Evolutionary conservation across 2,113 vertebrate species (phyloP).

Genomic region (Mormoops blainvillei): DNA sequence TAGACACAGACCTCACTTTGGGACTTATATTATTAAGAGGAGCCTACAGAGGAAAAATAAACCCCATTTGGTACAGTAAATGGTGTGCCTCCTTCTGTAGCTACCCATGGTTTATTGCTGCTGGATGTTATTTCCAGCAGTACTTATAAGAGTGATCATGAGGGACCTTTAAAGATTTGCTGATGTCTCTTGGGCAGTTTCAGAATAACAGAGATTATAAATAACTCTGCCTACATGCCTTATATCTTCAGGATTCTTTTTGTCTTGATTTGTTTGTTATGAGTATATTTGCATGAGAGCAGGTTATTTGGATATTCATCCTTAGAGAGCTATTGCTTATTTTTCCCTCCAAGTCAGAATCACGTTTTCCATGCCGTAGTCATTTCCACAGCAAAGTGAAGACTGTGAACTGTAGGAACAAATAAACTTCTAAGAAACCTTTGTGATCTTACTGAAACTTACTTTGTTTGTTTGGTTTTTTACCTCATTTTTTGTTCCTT

Average conservation of each 20-base stretch:
- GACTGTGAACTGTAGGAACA: background rate
- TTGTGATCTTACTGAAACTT: background rate
- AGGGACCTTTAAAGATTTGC: slow-evolving; percentile 50
- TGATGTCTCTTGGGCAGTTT: slow-evolving; percentile 52
- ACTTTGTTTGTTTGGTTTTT: background rate
- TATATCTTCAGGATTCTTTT: slow-evolving; percentile 36
- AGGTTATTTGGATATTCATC: slow-evolving; percentile 31
- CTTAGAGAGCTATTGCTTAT: slow-evolving; percentile 19
- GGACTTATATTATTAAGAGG: slow-evolving; percentile 54
- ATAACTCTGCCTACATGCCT: slow-evolving; percentile 57
- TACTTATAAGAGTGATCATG: slow-evolving; percentile 41
- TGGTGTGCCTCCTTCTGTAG: slow-evolving; percentile 30
- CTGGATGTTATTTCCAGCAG: slow-evolving; percentile 49
- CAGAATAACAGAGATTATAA: slow-evolving; percentile 50
- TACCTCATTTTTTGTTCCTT: background rate
- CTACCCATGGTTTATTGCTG: slow-evolving; percentile 52
- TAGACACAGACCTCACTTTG: slow-evolving; percentile 54
- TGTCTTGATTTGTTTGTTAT: background rate
- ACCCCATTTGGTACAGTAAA: slow-evolving; percentile 56
- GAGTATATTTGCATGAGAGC: slow-evolving; percentile 43
- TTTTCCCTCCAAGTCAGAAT: background rate
- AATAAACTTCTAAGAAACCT: slow-evolving; percentile 7
- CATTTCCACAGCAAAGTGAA: background rate
- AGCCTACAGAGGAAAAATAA: slow-evolving; percentile 57
- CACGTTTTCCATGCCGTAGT: background rate